A percentile compares a stretch with the other conserved stretches of the same genome.
Conservation (phyloP, 2,797 vertebrate genomes). For the Anguilla marmorata region DNA sequence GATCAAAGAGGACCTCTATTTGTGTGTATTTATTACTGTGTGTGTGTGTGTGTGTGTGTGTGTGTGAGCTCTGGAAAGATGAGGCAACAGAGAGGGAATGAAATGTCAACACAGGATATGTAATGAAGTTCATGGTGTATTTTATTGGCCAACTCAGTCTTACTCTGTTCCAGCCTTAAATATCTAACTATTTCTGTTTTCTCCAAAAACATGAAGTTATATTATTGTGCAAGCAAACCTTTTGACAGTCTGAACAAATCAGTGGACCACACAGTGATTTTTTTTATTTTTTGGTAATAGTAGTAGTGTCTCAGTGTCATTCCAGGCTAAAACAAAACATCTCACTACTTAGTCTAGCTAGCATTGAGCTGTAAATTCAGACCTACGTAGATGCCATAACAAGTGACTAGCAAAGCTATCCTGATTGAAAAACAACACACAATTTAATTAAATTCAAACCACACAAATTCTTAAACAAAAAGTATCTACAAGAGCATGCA, state of each 20-base stretch:
- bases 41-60: not conserved
- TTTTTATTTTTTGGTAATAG: not conserved
- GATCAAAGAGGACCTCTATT: not conserved
- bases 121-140: not conserved
- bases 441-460: not conserved
- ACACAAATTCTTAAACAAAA: not conserved
- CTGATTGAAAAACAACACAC: not conserved
- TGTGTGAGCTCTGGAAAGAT: not conserved
- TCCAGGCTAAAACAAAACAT: not conserved
- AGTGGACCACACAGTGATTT: not conserved
- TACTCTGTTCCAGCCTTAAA: not conserved
- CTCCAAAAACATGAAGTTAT: not conserved
- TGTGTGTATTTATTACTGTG: not conserved
- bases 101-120: not conserved
- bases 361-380: not conserved
- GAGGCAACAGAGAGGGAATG: not conserved
- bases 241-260: not conserved
- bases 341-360: not conserved
- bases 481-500: not conserved
- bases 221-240: not conserved
- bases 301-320: not conserved
- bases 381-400: not conserved
- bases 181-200: not conserved
- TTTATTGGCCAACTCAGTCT: not conserved
- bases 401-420: not conserved